Evolutionary conservation across 2,113 vertebrate genomes (phyloP).

Genomic region (Nycticebus coucang): DNA sequence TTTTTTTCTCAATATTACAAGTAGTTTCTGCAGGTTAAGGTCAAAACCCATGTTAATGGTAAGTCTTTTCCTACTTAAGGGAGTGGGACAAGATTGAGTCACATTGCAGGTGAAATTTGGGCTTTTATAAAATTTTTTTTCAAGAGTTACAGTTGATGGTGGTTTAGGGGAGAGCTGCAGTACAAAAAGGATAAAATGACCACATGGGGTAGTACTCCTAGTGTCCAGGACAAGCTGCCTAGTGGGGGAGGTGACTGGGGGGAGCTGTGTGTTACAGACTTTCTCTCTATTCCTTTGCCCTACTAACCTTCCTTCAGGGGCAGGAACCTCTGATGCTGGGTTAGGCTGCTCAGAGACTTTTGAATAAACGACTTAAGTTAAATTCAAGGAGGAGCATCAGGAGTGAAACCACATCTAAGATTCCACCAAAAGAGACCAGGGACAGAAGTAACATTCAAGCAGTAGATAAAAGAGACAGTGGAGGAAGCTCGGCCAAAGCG

Average conservation of each 20-base stretch:
- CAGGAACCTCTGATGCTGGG: background rate
- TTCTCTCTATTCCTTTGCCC: background rate
- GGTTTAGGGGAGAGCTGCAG: background rate
- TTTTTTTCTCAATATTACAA: background rate
- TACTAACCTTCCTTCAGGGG: background rate
- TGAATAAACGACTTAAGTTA: background rate
- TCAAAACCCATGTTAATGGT: background rate
- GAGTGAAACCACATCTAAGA: conserved; percentile 14
- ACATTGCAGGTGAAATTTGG: background rate
- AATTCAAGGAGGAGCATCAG: background rate
- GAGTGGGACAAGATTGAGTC: background rate
- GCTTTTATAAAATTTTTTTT: conserved; percentile 42
- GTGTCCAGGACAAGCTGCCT: conserved; percentile 1
- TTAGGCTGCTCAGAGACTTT: background rate
- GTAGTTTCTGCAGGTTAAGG: background rate
- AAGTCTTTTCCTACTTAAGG: background rate
- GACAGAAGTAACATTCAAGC: conserved; percentile 17
- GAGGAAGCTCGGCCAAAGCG: background rate
- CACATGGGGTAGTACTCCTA: background rate
- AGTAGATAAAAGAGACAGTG: background rate
- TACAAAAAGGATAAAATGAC: background rate
- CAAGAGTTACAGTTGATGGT: background rate
- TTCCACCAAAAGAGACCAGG: background rate
- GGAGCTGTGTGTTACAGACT: background rate
- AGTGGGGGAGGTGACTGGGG: background rate